These are phyloP conservation scores for Cistogaster globosa DNA, from an alignment of 2,888 invertebrate genomes.

Conservation along the genomic window DNA sequence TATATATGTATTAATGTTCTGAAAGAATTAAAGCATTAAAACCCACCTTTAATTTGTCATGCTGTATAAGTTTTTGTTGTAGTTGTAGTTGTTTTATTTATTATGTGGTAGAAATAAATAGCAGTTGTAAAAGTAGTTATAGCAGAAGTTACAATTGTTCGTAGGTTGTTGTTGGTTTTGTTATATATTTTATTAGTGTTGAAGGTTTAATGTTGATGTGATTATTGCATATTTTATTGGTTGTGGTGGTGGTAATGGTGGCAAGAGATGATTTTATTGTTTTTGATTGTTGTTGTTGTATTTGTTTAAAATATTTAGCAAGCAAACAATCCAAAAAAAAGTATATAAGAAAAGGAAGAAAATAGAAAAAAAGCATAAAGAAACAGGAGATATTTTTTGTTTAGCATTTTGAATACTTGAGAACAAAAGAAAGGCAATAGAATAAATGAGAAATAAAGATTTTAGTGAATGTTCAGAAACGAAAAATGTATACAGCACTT, in stretches of 20 bases:
- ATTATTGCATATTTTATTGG: conserved; percentile 27
- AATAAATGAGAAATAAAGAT: no score
- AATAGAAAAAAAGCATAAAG: background rate
- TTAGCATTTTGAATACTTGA: no score
- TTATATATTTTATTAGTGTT: background rate
- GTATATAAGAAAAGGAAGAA: background rate
- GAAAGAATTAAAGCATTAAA: background rate
- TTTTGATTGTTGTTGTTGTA: conserved; percentile 13
- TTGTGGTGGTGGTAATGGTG: no score
- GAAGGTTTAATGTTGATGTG: conserved; percentile 10
- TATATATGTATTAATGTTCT: background rate
- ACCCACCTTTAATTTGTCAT: background rate
- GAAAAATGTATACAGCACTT: no score
- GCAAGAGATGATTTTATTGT: background rate
- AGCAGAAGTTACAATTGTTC: conserved; percentile 15
- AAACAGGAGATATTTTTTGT: background rate
- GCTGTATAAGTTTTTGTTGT: background rate
- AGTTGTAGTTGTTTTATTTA: background rate
- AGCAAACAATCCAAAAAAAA: conserved; percentile 7
- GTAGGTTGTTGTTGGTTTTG: conserved; percentile 13
- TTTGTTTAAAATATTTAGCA: background rate
- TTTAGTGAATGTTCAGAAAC: no score
- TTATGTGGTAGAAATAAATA: conserved; percentile 1
- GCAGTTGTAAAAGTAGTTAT: background rate
- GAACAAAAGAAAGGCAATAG: no score